Conservation (phyloP, 2,888 invertebrate species). For the Cantharis flavilabris region DNA sequence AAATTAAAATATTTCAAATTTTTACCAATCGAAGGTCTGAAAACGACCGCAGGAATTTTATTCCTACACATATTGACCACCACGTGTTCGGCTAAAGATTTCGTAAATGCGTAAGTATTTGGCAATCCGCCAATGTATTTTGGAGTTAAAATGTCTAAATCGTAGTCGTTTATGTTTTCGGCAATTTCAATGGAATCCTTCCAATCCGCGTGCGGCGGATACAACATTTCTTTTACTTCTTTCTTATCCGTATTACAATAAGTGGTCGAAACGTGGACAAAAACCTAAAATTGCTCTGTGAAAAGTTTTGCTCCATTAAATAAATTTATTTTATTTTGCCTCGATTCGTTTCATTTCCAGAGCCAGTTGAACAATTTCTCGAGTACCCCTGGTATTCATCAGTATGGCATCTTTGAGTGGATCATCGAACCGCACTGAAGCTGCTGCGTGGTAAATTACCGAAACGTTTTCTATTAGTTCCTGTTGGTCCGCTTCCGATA, state of each 20-base stretch:
- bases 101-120: constrained; percentile 91
- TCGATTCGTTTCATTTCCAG: constrained; percentile 57
- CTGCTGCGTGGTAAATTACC: constrained; percentile 78
- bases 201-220: constrained; percentile 74
- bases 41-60: constrained; percentile 74
- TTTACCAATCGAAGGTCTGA: constrained; percentile 87
- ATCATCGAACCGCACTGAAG: constrained; percentile 85
- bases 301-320: constrained; percentile 43
- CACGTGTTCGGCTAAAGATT: constrained; percentile 83
- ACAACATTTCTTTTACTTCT: constrained; percentile 76
- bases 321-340: constrained; percentile 54
- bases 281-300: constrained; percentile 54
- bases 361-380: constrained; percentile 66
- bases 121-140: constrained; percentile 71
- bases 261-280: constrained; percentile 86
- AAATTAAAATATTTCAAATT: not conserved
- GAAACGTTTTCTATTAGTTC: constrained; percentile 64
- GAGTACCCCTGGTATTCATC: constrained; percentile 68
- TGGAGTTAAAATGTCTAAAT: constrained; percentile 61
- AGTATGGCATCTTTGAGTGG: constrained; percentile 67
- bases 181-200: constrained; percentile 66
- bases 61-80: constrained; percentile 64
- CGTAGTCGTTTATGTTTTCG: constrained; percentile 63
- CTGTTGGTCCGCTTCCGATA: constrained; percentile 58
- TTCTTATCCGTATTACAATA: constrained; percentile 81